Conservation (phyloP, 2,113 vertebrate species). For the Siniperca knerii region DNA sequence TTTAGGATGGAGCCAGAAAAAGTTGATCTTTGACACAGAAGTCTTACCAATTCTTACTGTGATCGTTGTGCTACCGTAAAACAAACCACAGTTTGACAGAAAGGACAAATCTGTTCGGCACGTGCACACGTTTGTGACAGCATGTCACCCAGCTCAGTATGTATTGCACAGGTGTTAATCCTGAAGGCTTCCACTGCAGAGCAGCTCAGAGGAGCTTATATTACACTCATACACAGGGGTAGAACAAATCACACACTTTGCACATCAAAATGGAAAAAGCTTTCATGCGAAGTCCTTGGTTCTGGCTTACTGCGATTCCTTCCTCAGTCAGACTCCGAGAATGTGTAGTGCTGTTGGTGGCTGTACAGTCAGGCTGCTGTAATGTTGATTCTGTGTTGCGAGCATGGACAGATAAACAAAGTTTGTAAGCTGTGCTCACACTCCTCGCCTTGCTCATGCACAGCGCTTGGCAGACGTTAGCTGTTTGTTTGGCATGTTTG, state of each 20-base stretch:
- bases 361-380: slow-evolving; percentile 13
- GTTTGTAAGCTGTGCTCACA: slow-evolving; percentile 29
- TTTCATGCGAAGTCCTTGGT: slow-evolving; percentile 56
- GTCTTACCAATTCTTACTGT: slow-evolving; percentile 9
- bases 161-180: slow-evolving; percentile 79
- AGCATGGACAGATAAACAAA: slow-evolving; percentile 35
- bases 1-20: slow-evolving; percentile 18
- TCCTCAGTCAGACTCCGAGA: slow-evolving; percentile 40
- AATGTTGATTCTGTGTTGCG: slow-evolving; percentile 8
- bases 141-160: slow-evolving; percentile 43
- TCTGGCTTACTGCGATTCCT: slow-evolving; percentile 17
- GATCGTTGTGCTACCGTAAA: slow-evolving; percentile 13
- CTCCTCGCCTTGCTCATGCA: not conserved
- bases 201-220: slow-evolving; percentile 62
- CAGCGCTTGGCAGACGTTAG: slow-evolving; percentile 9
- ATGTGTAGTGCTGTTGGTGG: slow-evolving; percentile 13
- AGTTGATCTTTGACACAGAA: slow-evolving; percentile 45
- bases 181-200: slow-evolving; percentile 60
- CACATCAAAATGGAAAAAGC: slow-evolving; percentile 36
- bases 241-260: slow-evolving; percentile 43
- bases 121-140: slow-evolving; percentile 56
- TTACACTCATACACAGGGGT: slow-evolving; percentile 39
- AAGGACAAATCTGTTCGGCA: slow-evolving; percentile 38
- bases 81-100: slow-evolving; percentile 22
- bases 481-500: slow-evolving; percentile 38